These are phyloP conservation scores for Chaitophorus viminalis DNA, from an alignment of 2,888 invertebrate genomes.

Conservation along the genomic window DNA sequence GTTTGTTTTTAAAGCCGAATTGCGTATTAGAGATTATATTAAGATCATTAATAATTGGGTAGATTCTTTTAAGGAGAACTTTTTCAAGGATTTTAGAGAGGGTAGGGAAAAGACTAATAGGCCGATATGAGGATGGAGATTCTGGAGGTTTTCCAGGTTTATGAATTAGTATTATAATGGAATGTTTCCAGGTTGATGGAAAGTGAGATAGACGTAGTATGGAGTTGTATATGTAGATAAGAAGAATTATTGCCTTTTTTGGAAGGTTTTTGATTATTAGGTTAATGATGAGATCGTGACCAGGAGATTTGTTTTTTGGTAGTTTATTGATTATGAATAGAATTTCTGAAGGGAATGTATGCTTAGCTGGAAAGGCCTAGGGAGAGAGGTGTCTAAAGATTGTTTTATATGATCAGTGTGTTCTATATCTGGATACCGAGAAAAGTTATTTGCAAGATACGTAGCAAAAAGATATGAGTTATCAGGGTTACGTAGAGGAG, in stretches of 20 bases:
- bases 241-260: neutral
- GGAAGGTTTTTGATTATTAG: neutral
- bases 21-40: conserved; percentile 21
- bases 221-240: neutral
- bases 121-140: conserved; percentile 43
- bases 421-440: neutral
- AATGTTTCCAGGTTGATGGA: conserved; percentile 64
- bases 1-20: conserved; percentile 39
- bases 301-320: neutral
- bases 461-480: neutral
- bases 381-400: neutral
- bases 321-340: too few species aligned
- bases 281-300: neutral
- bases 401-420: neutral
- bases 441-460: neutral
- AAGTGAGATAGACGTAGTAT: conserved; percentile 58
- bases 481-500: too few species aligned
- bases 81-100: conserved; percentile 62
- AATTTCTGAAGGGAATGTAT: neutral
- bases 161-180: too few species aligned
- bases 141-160: conserved; percentile 27
- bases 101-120: conserved; percentile 48
- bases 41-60: conserved; percentile 28
- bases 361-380: neutral
- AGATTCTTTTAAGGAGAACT: conserved; percentile 48